These are phyloP conservation scores for Struthio camelus DNA, from an alignment of 2,113 vertebrate species.

Conservation along the genomic window DNA sequence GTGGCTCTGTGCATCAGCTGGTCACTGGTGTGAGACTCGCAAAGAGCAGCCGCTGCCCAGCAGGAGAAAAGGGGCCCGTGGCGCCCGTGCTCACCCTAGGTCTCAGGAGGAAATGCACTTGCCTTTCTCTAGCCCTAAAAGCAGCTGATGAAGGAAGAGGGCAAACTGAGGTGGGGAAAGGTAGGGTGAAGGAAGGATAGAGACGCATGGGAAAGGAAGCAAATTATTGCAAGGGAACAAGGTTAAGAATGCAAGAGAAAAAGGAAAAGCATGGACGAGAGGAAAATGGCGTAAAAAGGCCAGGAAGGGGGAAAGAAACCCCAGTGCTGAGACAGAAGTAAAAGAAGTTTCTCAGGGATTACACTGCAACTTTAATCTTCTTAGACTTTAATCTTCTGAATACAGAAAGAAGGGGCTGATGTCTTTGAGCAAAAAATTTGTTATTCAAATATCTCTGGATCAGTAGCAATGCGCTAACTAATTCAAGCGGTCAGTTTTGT, in stretches of 20 bases:
- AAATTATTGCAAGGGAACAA: neutral
- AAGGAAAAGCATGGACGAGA: neutral
- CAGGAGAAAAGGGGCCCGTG: neutral
- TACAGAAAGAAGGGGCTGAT: neutral
- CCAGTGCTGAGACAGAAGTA: neutral
- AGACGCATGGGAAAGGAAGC: neutral
- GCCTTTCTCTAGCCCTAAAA: neutral
- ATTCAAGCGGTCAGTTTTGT: neutral
- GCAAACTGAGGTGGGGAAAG: no score
- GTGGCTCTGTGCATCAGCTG: neutral
- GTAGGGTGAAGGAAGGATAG: neutral
- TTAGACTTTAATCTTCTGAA: neutral
- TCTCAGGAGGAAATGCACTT: neutral
- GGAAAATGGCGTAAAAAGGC: neutral
- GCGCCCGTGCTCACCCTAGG: neutral
- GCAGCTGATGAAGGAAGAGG: neutral
- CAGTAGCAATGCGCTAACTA: neutral
- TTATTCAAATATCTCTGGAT: neutral
- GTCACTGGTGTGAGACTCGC: neutral
- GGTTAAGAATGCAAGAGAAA: neutral
- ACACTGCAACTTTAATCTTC: neutral
- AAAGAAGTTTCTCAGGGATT: neutral
- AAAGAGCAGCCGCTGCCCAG: neutral
- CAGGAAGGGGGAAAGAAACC: neutral
- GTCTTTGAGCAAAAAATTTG: neutral